phyloP scores from a whole-genome alignment of 2,888 invertebrate genomes.

The Ophion obscuratus region DNA sequence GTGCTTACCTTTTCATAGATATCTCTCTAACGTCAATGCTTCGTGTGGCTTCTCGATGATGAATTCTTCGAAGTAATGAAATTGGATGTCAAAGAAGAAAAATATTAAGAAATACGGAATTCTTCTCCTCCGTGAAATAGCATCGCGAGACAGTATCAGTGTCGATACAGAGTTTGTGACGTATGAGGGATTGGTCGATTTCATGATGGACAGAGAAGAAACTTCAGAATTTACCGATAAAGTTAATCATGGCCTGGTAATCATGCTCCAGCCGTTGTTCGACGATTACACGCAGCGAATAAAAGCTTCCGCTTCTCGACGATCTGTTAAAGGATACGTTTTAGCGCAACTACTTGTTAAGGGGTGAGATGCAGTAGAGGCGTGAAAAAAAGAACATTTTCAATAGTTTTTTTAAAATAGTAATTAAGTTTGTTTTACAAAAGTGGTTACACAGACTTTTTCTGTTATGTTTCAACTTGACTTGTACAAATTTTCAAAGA shows the following conservation, averaged over 20 bases:
- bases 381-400: no score
- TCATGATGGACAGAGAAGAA: conserved; percentile 33
- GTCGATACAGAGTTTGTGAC: conserved; percentile 50
- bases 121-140: conserved; percentile 61
- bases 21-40: conserved; percentile 29
- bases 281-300: conserved; percentile 63
- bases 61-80: conserved; percentile 50
- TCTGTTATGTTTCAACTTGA: no score
- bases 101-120: conserved; percentile 58
- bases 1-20: neutral
- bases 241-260: conserved; percentile 63
- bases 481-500: no score
- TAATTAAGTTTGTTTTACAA: no score
- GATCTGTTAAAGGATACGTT: conserved; percentile 8
- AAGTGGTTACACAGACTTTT: no score
- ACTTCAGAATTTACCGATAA: conserved; percentile 40
- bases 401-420: no score
- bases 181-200: conserved; percentile 53
- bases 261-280: conserved; percentile 67
- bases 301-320: conserved; percentile 61
- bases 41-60: conserved; percentile 61
- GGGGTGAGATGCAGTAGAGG: neutral
- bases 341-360: conserved; percentile 60
- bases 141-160: conserved; percentile 50
- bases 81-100: conserved; percentile 40